A percentile compares a stretch with the other conserved stretches of the same genome.
These are phyloP conservation scores for Sprattus sprattus DNA, from an alignment of 2,113 vertebrate species.

Conservation along the genomic window DNA sequence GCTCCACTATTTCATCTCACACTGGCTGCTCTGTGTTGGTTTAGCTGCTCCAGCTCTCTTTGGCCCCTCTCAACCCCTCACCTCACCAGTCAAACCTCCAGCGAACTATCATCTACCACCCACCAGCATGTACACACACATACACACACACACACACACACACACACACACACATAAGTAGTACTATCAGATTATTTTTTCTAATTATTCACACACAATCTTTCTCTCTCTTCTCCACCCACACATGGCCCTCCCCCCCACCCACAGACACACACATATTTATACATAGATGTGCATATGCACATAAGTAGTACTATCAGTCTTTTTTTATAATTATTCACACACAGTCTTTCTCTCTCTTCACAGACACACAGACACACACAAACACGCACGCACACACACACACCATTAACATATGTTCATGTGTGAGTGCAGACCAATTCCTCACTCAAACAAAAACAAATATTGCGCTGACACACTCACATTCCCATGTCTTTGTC, in stretches of 20 bases:
- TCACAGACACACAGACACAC: background rate
- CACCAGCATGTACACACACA: background rate
- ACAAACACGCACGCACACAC: background rate
- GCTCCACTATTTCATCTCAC: background rate
- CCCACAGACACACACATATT: conserved; percentile 19
- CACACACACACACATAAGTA: background rate
- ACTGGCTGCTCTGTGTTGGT: background rate
- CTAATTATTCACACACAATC: conserved; percentile 19
- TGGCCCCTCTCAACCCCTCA: background rate
- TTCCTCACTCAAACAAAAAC: conserved; percentile 4
- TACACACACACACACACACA: background rate
- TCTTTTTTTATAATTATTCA: background rate
- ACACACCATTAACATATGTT: background rate
- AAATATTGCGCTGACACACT: conserved; percentile 1
- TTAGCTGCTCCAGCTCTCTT: background rate
- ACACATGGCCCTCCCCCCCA: background rate
- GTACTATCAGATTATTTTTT: too few relatives aligned
- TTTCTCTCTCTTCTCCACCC: conserved; percentile 22
- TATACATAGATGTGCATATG: background rate
- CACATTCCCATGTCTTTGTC: conserved; percentile 2
- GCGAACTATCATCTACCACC: background rate
- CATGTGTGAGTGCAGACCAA: background rate
- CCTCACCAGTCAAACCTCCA: background rate
- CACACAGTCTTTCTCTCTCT: background rate
- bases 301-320: background rate